Evolutionary conservation across 2,888 invertebrate genomes (phyloP), one percentile per base, ranked within the genome.

Genomic region (Gasteruption jaculator): DNA sequence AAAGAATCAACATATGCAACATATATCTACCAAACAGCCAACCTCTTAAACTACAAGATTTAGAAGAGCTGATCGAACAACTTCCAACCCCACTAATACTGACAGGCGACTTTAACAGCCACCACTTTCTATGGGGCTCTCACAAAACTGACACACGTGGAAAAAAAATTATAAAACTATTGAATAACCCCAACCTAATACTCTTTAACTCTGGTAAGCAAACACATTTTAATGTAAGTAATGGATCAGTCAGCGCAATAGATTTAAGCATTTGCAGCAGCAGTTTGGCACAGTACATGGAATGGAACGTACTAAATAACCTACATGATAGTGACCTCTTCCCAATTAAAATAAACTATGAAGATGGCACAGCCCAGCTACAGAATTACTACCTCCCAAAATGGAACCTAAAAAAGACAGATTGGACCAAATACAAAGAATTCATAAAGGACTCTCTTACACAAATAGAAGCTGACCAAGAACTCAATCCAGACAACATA

Each of bases 71-170:
- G 6, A 42, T 49, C 1, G 21, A 44, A 4, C 48, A 57, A 43
- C 41, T 60, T 1, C 57, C 56, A 2, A 43, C 41, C 38, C 56
- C 56, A 2, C 43, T 46, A n/a, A 41, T 58, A 4, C 32, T 56
- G 2, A 18, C 52, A 3, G 57, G 56, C 0, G 56, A 59, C 27
- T 53, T 58, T 16, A 56, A 56, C 20, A 50, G 48, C 14, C 49
- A 57, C 21, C 46, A 39, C 19, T 4, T 22, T 0, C 3, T 49
- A 6, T 56, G 53, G 50, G 47, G 54, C 5, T 56, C 49, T 2
- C 11, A 21, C 2, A 38, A 48, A 33, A 40, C 15, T 15, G 47
- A 53, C 30, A 35, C 22, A 10, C 34, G 50, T 33, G 52, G 52
- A 14, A 39, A 36, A 33, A 40, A 30, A 33, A n/a, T n/a, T n/a